Evolutionary conservation across 2,797 vertebrate species (phyloP), one percentile per base, ranked within the genome.

Genomic region (Miichthys miiuy): DNA sequence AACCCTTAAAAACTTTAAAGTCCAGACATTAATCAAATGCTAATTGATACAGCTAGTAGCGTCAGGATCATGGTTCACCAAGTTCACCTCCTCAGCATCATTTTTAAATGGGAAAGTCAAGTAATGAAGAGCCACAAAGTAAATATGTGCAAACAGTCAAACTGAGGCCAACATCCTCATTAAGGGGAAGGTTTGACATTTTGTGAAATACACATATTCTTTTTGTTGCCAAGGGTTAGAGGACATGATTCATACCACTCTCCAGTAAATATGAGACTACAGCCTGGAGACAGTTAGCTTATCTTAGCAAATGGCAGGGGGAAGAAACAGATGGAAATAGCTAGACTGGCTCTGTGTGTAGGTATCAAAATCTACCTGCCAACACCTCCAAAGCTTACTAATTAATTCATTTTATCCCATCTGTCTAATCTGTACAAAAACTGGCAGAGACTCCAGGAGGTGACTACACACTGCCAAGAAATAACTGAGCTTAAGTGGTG

Each of bases 21-120:
- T 63, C 13, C 34, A 51, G 47, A 58, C 27, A 60, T 61, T 38
- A n/a, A 67, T 73, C 21, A 47, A 23, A 76, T 5, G 3, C 16
- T 55, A 55, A 77, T 1, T 47, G 54, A 47, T 20, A 21, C 38
- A 46, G 55, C 13, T 23, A 65, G 56, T 2, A 34, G 10, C 44
- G 44, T 51, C 10, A 8, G 9, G 65, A 54, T 71, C 67, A 62
- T 68, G 70, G 70, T 27, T 69, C 56, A 52, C 0, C 13, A 25
- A 20, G 27, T 56, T 46, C 2, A 20, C 16, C 20, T 41, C 50
- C 48, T 13, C n/a, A 27, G 16, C 13, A 25, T 14, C 34, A 75
- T 64, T 38, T 65, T 74, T 60, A n/a, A 77, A 21, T 56, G 63
- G 42, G 64, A 67, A 62, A 13, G n/a, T 17, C 21, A 76, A 21